Percentiles rank a stretch among this genome's conserved stretches.
phyloP scores from a whole-genome alignment of 2,113 vertebrate genomes.

The Microcebus griseorufus region DNA sequence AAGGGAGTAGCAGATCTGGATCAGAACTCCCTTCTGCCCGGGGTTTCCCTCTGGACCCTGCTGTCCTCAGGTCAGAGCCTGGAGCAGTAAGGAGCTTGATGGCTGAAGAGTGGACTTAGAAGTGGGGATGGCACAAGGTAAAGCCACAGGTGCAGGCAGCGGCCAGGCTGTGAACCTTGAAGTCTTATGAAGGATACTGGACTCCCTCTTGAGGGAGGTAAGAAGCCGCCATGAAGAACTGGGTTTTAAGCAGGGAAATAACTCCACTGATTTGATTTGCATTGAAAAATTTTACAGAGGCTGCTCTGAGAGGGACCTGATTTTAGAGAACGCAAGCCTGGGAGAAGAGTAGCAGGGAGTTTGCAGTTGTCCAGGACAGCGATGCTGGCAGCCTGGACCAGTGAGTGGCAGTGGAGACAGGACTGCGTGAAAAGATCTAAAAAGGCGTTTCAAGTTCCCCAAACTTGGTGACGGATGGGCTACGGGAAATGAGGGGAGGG shows the following conservation, averaged over 20 bases:
- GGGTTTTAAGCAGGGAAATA: slow-evolving; percentile 2
- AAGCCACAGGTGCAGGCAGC: background rate
- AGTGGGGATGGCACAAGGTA: background rate
- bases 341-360: background rate
- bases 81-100: background rate
- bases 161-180: background rate
- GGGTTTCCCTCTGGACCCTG: background rate
- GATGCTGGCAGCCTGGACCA: background rate
- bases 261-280: background rate
- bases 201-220: background rate
- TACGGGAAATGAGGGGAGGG: background rate
- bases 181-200: background rate
- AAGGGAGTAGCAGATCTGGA: background rate
- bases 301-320: background rate
- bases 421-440: background rate
- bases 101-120: background rate
- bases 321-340: background rate
- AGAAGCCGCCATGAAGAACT: background rate
- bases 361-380: background rate
- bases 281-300: background rate
- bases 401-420: too few relatives aligned
- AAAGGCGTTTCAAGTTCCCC: background rate
- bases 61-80: background rate
- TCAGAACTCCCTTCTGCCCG: background rate
- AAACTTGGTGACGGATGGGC: background rate